These are phyloP conservation scores for Callocephalon fimbriatum DNA, from an alignment of 2,113 vertebrate genomes.

Conservation along the genomic window DNA sequence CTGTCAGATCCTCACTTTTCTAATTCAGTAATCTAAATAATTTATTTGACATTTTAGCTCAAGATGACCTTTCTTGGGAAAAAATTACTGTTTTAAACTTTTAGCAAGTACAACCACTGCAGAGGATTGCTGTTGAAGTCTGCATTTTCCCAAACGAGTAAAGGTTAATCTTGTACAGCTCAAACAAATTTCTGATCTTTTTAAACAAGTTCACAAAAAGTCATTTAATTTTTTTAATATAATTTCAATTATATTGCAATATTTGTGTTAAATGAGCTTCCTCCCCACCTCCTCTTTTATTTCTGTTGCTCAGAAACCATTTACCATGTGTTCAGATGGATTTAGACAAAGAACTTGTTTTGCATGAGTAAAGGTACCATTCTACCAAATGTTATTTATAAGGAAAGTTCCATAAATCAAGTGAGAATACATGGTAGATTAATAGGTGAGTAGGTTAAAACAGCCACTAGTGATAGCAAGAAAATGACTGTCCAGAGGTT, in stretches of 20 bases:
- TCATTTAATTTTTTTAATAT: conserved; percentile 78
- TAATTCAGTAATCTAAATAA: conserved; percentile 92
- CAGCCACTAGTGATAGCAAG: conserved; percentile 32
- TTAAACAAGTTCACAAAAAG: conserved; percentile 78
- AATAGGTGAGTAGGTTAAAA: conserved; percentile 67
- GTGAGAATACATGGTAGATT: conserved; percentile 36
- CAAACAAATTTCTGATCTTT: conserved; percentile 81
- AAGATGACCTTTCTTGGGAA: conserved; percentile 88
- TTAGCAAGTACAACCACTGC: conserved; percentile 85
- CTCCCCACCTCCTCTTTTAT: neutral
- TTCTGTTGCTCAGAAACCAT: conserved; percentile 2
- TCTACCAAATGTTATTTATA: conserved; percentile 21
- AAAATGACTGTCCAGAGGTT: conserved; percentile 47
- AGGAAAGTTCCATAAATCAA: conserved; percentile 42
- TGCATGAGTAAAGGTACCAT: conserved; percentile 19
- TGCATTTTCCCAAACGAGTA: conserved; percentile 80
- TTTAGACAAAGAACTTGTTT: conserved; percentile 47
- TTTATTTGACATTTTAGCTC: conserved; percentile 91
- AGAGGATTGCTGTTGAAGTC: conserved; percentile 78
- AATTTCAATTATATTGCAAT: conserved; percentile 80
- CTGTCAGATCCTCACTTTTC: conserved; percentile 89
- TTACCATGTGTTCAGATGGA: neutral
- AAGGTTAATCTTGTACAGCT: conserved; percentile 82
- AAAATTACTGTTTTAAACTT: conserved; percentile 91
- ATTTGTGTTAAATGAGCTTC: conserved; percentile 69